Evolutionary conservation across 2,113 vertebrate species (phyloP), one percentile per base, ranked within the genome.

Genomic region (Vanacampus margaritifer): DNA sequence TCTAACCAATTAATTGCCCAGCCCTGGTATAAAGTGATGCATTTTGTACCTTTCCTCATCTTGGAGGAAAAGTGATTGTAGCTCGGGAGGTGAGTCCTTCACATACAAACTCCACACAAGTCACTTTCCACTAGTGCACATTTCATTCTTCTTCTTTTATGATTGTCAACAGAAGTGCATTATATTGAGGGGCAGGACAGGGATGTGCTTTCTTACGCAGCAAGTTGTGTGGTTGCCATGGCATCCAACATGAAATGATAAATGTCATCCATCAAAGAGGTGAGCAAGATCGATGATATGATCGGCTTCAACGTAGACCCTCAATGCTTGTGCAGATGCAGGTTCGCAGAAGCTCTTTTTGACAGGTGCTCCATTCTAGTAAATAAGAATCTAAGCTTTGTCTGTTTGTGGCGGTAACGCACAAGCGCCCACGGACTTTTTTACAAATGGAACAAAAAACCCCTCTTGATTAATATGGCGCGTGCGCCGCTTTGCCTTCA

Each of bases 391-490:
- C 35, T 8, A 28, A 56, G 60, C 50, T 64, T n/a, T 39, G 11
- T 16, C 43, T 57, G 36, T 73, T 71, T 59, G 71, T 80, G 32
- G 61, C 21, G 26, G 1, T 37, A 45, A 63, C 48, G 21, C 46
- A 14, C 65, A 12, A 69, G 73, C 59, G 60, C 65, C 67, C 56
- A 41, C 23, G 19, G 64, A 21, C 41, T 45, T 35, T 66, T 43
- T 45, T 28, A 68, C 23, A 66, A 73, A 81, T 53, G 54, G 14
- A 63, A 78, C 54, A 67, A 63, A 76, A 77, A 54, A 65, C 2
- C 7, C 0, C 0, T 28, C 37, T 64, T 71, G 36, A 63, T 79
- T 78, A 72, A 28, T 23, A 78, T 69, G 16, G 10, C 1, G 37
- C 64, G 54, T 56, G 19, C 14, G 48, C 68, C 39, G 32, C 67